phyloP scores from a whole-genome alignment of 2,888 invertebrate genomes.

The Acanthacorydalis orientalis region DNA sequence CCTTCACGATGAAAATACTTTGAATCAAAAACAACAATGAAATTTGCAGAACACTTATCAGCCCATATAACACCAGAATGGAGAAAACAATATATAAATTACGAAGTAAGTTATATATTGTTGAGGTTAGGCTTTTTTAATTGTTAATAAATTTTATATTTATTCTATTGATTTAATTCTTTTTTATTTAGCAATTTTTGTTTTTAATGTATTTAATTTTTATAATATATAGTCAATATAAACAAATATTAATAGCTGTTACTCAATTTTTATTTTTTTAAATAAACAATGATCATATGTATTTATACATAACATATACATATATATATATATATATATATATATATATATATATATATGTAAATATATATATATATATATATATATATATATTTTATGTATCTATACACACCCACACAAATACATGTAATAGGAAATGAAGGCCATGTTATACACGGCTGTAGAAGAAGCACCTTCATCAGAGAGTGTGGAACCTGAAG shows the following conservation, averaged over 20 bases:
- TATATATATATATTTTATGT: background rate
- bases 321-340: too few species aligned
- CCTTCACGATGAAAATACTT: too few species aligned
- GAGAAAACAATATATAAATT: constrained; percentile 72
- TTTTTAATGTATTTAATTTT: too few species aligned
- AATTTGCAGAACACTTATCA: constrained; percentile 75
- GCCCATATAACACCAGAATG: constrained; percentile 87
- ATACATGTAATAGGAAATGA: constrained; percentile 49
- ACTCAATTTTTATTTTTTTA: too few species aligned
- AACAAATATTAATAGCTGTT: too few species aligned
- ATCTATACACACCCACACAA: too few species aligned
- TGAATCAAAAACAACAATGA: constrained; percentile 36
- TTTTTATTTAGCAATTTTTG: background rate
- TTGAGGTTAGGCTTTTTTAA: background rate
- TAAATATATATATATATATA: too few species aligned
- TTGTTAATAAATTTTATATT: background rate
- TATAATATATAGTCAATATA: too few species aligned
- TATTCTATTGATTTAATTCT: background rate
- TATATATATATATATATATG: too few species aligned
- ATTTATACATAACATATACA: too few species aligned
- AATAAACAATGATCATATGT: too few species aligned
- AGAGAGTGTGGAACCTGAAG: constrained; percentile 54
- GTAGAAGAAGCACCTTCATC: constrained; percentile 61
- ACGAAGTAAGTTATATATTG: constrained; percentile 35
- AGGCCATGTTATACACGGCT: constrained; percentile 62